phyloP scores from a whole-genome alignment of 2,113 vertebrate species.

The Anhinga rufa region DNA sequence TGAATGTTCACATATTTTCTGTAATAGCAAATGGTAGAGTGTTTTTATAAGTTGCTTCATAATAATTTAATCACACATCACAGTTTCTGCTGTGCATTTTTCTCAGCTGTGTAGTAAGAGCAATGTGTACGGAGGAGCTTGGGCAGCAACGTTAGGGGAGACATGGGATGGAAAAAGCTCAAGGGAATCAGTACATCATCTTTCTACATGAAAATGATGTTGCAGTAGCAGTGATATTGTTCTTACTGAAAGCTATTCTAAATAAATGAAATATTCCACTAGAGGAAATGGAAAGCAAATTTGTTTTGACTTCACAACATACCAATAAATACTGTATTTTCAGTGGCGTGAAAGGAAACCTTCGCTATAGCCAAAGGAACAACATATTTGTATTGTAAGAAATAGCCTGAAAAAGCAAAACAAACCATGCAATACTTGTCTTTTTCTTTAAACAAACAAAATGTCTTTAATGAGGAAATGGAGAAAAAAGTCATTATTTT shows the following conservation, averaged over 20 bases:
- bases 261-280: conserved; percentile 19
- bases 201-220: neutral
- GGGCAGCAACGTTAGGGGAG: neutral
- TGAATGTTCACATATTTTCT: neutral
- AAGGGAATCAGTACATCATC: neutral
- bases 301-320: conserved; percentile 13
- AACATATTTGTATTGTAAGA: neutral
- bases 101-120: neutral
- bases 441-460: conserved; percentile 1
- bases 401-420: neutral
- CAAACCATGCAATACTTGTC: neutral
- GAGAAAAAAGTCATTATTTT: conserved; percentile 27
- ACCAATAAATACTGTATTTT: conserved; percentile 14
- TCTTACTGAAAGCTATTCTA: conserved; percentile 34
- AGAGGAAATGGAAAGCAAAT: conserved; percentile 10
- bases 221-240: neutral
- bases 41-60: neutral
- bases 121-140: neutral
- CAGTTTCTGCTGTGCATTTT: neutral
- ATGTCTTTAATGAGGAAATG: conserved; percentile 23
- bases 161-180: neutral
- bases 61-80: neutral
- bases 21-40: neutral
- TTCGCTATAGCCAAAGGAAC: neutral
- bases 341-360: neutral